phyloP scores from a whole-genome alignment of 1,140 invertebrate species.

The Drosophila tropicalis region DNA sequence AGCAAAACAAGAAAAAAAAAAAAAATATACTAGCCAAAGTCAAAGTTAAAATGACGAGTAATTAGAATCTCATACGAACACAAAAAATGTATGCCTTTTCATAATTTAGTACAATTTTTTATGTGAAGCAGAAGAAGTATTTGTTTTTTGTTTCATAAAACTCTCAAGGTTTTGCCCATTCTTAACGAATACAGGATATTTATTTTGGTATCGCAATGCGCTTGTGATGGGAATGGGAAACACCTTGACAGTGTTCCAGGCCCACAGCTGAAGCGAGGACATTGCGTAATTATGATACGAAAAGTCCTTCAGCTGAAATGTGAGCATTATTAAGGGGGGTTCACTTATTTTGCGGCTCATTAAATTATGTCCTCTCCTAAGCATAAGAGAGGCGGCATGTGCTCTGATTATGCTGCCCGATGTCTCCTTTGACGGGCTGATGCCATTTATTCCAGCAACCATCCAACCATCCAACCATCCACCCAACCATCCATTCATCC shows the following conservation, averaged over 20 bases:
- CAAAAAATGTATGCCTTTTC: background rate
- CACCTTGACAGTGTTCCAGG: constrained; percentile 10
- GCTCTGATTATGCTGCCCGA: constrained; percentile 6
- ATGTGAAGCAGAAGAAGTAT: background rate
- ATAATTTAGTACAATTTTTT: no score
- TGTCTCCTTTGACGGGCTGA: constrained; percentile 11
- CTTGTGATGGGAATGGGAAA: background rate
- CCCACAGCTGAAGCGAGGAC: constrained; percentile 12
- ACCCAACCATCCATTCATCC: background rate
- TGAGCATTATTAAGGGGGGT: constrained; percentile 36
- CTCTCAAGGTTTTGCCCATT: background rate
- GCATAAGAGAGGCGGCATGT: constrained; percentile 3
- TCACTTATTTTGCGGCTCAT: constrained; percentile 39
- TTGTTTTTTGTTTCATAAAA: no score
- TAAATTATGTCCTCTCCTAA: constrained; percentile 32
- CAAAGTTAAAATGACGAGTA: constrained; percentile 12
- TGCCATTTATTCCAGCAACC: background rate
- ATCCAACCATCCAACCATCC: no score
- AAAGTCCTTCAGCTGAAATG: constrained; percentile 34
- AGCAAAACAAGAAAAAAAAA: background rate
- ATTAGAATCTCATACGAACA: background rate
- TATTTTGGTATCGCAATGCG: background rate
- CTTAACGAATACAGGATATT: background rate
- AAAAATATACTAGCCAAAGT: background rate
- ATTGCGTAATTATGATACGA: constrained; percentile 21